Base-by-base conservation (phyloP, 2,888 invertebrate species). In the Coremacera marginata region DNA sequence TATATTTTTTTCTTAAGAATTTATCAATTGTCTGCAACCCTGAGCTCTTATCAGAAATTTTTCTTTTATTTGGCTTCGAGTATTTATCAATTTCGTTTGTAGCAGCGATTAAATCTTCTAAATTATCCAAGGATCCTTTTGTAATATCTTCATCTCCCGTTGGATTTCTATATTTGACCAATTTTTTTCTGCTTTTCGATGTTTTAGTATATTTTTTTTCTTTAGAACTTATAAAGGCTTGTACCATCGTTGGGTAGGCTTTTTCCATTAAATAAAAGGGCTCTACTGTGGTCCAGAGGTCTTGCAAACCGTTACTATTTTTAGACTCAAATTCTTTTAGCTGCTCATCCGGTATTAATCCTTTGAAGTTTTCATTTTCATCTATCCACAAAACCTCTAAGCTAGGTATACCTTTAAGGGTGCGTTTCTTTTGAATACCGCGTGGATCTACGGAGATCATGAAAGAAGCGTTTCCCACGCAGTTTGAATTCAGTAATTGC, bases 311-410 rank as follows among this genome's bases (percentile, higher is more conserved):
- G 14, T 88, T 88, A 7, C 88, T 87, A 82, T 91, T 90, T 83
- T 92, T 91, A n/a, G 86, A 85, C 68, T 90, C 80, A 73, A 84
- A 89, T 63, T 88, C 91, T 76, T 90, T 87, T 77, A 93, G 88
- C 85, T 93, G 93, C 49, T 91, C 89, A 78, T 92, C 90, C 0
- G 93, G 93, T 80, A 93, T 91, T 22, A 94, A 86, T 25, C 91
- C 91, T 60, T 91, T 90, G 75, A 94, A 92, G 70, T 87, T 90
- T 2, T 90, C 90, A 34, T 91, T 89, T 8, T 91, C 90, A 82
- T 94, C 94, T 37, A 88, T 85, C 95, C 95, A 95, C 8, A 93
- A 88, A 14, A 95, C 91, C 90, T 95, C 95, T 83, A 93, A 94
- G 85, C 94, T 93, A 0, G 93, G 91, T 16, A 94, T 91, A 72